Evolutionary conservation across 2,113 vertebrate genomes (phyloP).

Genomic region (Malaclemys terrapin): DNA sequence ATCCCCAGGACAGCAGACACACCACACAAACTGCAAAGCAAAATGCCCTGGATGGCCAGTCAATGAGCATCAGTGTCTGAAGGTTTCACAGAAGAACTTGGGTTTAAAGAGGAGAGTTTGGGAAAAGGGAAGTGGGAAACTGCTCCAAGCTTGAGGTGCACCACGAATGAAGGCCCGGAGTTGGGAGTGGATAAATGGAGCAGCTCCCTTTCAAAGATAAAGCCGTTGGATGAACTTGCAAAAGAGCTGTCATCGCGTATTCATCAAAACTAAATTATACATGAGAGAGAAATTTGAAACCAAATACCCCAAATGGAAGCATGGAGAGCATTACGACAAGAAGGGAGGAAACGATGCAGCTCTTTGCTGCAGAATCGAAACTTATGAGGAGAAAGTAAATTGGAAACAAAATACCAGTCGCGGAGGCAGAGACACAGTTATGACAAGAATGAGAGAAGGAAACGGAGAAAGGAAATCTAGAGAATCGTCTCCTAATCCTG

Average conservation of each 20-base stretch:
- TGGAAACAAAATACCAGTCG: not conserved
- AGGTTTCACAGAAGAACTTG: conserved; percentile 5
- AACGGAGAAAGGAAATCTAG: not conserved
- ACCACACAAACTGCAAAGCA: not conserved
- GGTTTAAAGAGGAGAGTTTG: not conserved
- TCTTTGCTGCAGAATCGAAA: not conserved
- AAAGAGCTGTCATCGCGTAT: not conserved
- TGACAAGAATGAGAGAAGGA: not conserved
- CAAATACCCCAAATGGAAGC: not conserved
- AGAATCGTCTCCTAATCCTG: not conserved
- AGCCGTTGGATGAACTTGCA: not conserved
- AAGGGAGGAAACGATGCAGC: not conserved
- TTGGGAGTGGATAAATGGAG: not conserved
- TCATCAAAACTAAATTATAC: not conserved
- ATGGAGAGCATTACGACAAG: not conserved
- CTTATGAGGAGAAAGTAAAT: not conserved
- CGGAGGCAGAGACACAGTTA: not conserved
- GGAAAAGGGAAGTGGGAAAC: not conserved
- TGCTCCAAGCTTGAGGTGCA: conserved; percentile 22
- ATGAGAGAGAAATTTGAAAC: not conserved
- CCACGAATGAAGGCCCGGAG: not conserved
- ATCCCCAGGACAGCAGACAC: not conserved
- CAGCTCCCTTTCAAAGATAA: not conserved
- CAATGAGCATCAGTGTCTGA: not conserved
- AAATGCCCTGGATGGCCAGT: conserved; percentile 8